phyloP scores from a whole-genome alignment of 2,888 invertebrate genomes.

The Camponotus fellah region DNA sequence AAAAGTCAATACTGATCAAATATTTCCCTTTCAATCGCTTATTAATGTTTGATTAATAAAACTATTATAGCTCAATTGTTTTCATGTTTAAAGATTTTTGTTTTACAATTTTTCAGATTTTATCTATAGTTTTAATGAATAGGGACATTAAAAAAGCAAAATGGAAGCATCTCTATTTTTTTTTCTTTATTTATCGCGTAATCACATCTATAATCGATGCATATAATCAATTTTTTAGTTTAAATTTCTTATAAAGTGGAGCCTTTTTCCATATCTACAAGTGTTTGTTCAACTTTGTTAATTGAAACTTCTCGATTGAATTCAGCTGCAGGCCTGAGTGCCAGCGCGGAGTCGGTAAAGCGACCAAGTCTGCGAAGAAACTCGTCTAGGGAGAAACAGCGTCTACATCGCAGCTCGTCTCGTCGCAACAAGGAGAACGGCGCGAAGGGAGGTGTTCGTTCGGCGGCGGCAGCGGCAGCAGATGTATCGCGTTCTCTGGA shows the following conservation, averaged over 20 bases:
- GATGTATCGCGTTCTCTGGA: constrained; percentile 82
- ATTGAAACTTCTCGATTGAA: not conserved
- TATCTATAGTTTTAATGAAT: not conserved
- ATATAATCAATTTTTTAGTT: not conserved
- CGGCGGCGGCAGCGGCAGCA: constrained; percentile 68
- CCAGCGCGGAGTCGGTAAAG: constrained; percentile 85
- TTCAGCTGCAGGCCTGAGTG: constrained; percentile 80
- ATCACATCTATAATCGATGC: not conserved
- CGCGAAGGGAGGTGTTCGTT: constrained; percentile 76
- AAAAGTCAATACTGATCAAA: not conserved
- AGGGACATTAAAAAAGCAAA: not conserved
- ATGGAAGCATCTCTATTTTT: not conserved
- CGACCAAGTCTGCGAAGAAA: constrained; percentile 85
- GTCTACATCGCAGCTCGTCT: constrained; percentile 87
- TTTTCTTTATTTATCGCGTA: not conserved
- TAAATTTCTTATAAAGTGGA: not conserved
- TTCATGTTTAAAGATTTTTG: not conserved
- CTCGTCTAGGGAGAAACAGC: constrained; percentile 86
- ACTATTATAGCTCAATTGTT: too few relatives aligned
- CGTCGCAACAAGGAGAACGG: constrained; percentile 87
- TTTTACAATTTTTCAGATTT: not conserved
- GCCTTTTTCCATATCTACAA: not conserved
- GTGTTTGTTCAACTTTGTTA: not conserved
- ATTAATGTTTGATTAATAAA: too few relatives aligned
- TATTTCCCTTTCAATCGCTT: not conserved